phyloP scores from a whole-genome alignment of 2,888 invertebrate species.

The Rhingia campestris region DNA sequence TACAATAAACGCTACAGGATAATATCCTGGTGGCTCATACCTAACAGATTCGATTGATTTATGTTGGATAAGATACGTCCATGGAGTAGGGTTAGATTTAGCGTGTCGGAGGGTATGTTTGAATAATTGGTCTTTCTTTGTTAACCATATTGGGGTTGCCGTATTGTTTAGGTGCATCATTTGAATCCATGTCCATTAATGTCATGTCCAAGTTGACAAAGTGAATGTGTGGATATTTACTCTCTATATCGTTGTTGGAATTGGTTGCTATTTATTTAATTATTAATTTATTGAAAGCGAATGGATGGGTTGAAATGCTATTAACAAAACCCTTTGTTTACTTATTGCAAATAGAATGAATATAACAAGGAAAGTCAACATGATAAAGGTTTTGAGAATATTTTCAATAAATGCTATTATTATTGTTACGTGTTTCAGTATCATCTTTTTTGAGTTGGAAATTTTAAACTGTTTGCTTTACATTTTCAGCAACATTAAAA shows the following conservation, averaged over 20 bases:
- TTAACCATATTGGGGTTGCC: slow-evolving; percentile 22
- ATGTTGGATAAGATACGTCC: slow-evolving; percentile 15
- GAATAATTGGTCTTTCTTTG: slow-evolving; percentile 49
- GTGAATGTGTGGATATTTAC: background rate
- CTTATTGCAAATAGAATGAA: too few species aligned
- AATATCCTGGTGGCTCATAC: background rate
- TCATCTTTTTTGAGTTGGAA: too few species aligned
- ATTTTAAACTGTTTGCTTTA: too few species aligned
- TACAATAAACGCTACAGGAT: background rate
- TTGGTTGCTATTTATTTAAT: background rate
- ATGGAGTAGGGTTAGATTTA: background rate
- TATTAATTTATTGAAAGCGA: slow-evolving; percentile 9
- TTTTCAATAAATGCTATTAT: too few species aligned
- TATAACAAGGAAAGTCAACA: too few species aligned
- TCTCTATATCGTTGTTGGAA: too few species aligned
- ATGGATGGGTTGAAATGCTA: too few species aligned
- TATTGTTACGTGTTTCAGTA: too few species aligned
- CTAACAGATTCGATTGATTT: slow-evolving; percentile 1
- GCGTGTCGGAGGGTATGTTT: slow-evolving; percentile 21
- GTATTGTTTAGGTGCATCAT: slow-evolving; percentile 1
- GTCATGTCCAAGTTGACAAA: background rate
- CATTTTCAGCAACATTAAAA: too few species aligned
- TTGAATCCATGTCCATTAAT: slow-evolving; percentile 2
- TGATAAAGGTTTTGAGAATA: too few species aligned
- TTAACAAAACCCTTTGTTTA: too few species aligned